Evolutionary conservation across 2,797 vertebrate species (phyloP).

Genomic region (Cryptoblepharus egeriae): DNA sequence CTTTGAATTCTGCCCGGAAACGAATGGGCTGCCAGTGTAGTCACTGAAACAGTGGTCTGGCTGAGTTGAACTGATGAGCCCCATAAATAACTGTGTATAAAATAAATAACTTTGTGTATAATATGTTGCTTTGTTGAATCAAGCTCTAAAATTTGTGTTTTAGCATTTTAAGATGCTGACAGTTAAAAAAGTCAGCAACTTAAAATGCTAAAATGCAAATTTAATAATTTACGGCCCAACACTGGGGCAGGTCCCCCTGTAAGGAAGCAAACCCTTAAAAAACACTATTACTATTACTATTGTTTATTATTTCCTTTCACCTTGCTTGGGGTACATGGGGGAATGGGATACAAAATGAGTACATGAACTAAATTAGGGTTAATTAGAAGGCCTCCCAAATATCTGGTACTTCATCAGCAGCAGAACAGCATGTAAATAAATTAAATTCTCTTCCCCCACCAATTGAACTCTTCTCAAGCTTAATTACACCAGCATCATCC

Average conservation of each 20-base stretch:
- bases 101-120: background rate
- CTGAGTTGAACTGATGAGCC: no score
- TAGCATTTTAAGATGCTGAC: slow-evolving; percentile 40
- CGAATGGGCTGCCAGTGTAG: no score
- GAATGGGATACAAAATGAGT: slow-evolving; percentile 68
- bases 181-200: no score
- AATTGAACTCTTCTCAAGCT: slow-evolving; percentile 79
- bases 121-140: background rate
- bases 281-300: slow-evolving; percentile 55
- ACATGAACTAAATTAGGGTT: slow-evolving; percentile 86
- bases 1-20: no score
- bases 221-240: slow-evolving; percentile 32
- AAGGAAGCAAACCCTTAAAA: slow-evolving; percentile 17
- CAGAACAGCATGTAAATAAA: slow-evolving; percentile 89
- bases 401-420: slow-evolving; percentile 81
- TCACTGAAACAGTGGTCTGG: no score
- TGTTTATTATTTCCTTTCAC: slow-evolving; percentile 60
- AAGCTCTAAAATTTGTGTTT: slow-evolving; percentile 17
- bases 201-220: slow-evolving; percentile 31
- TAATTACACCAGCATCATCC: slow-evolving; percentile 89
- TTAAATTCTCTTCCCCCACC: slow-evolving; percentile 87
- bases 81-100: no score
- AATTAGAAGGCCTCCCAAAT: slow-evolving; percentile 88
- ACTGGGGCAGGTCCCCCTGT: background rate
- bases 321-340: slow-evolving; percentile 52